Evolutionary conservation across 2,113 vertebrate genomes (phyloP).

Genomic region (Theropithecus gelada): DNA sequence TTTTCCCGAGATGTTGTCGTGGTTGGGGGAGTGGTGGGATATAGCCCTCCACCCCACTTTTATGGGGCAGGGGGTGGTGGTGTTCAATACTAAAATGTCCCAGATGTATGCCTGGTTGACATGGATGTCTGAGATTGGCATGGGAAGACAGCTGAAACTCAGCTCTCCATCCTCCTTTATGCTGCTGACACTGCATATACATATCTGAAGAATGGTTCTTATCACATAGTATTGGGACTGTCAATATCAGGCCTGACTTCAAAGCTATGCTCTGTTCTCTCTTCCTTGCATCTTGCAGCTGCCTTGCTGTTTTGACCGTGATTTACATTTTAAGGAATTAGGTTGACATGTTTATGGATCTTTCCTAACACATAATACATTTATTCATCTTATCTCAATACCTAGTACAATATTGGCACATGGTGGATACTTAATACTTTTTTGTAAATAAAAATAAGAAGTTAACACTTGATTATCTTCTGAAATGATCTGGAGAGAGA

Average conservation of each 20-base stretch:
- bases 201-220: neutral
- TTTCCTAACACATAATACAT: neutral
- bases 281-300: neutral
- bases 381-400: conserved; percentile 6
- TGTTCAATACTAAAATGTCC: neutral
- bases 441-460: conserved; percentile 19
- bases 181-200: neutral
- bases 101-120: neutral
- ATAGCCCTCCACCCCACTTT: neutral
- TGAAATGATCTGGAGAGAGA: neutral
- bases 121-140: neutral
- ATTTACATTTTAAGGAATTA: neutral
- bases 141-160: neutral
- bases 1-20: neutral
- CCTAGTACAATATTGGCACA: neutral
- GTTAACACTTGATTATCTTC: neutral
- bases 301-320: neutral
- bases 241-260: neutral
- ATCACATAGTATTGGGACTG: neutral
- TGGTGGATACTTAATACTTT: neutral
- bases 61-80: neutral
- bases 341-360: neutral
- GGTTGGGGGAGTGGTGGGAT: too few relatives aligned
- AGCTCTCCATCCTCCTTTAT: neutral
- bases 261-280: neutral